Conservation (phyloP, 2,797 vertebrate species). For the Trachurus trachurus region DNA sequence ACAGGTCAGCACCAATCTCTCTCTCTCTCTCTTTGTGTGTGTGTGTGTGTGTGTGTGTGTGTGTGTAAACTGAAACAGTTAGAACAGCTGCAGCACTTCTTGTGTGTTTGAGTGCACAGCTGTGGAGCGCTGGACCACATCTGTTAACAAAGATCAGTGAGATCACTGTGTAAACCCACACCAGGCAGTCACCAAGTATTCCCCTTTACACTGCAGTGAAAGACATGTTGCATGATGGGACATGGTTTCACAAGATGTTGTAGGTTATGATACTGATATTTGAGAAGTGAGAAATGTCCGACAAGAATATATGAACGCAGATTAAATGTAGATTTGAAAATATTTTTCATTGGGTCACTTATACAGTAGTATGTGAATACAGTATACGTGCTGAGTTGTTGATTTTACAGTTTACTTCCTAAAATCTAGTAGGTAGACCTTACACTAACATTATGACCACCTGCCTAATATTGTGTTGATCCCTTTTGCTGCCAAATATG, state of each 20-base stretch:
- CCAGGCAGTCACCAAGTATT: conserved; percentile 30
- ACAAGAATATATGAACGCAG: background rate
- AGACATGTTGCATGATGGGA: conserved; percentile 51
- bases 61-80: conserved; percentile 73
- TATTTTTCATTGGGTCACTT: background rate
- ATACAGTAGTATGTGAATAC: background rate
- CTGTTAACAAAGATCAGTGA: conserved; percentile 74
- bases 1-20: conserved; percentile 46
- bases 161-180: conserved; percentile 67
- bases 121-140: conserved; percentile 73
- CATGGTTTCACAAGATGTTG: conserved; percentile 5
- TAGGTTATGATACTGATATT: background rate
- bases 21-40: conserved; percentile 11
- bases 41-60: conserved; percentile 49
- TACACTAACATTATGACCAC: too few species aligned
- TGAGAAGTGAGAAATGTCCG: background rate
- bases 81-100: conserved; percentile 79
- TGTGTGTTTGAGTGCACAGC: conserved; percentile 78
- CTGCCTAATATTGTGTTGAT: too few species aligned
- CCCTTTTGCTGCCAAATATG: too few species aligned
- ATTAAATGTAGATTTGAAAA: background rate
- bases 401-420: background rate
- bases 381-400: background rate
- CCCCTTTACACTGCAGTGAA: conserved; percentile 46
- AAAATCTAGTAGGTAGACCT: too few species aligned